These are phyloP conservation scores for Pantherophis vulpinus DNA, from an alignment of 2,797 vertebrate genomes.

Conservation along the genomic window DNA sequence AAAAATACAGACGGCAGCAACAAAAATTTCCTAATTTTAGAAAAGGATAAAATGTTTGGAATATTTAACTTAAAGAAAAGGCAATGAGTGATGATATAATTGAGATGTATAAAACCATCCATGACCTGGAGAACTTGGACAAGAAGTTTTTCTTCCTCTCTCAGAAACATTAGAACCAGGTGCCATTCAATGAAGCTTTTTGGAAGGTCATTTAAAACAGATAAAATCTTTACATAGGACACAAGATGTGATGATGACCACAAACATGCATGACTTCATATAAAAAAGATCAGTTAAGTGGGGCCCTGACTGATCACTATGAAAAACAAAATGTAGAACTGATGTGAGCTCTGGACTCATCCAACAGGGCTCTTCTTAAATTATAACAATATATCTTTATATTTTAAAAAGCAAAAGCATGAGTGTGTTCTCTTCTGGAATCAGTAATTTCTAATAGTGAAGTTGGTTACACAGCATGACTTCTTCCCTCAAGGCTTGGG, in stretches of 20 bases:
- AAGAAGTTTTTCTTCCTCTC: not conserved
- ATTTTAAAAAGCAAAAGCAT: not conserved
- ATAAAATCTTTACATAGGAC: not conserved
- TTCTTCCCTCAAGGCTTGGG: not conserved
- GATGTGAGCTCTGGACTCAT: not conserved
- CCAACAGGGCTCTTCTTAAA: not conserved
- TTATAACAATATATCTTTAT: not conserved
- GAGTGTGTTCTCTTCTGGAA: not conserved
- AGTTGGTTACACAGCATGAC: not conserved
- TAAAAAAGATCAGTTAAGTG: not conserved
- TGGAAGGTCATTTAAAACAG: not conserved
- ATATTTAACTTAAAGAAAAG: not conserved
- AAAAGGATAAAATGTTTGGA: not conserved
- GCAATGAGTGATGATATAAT: not conserved
- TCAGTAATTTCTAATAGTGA: slow-evolving; percentile 2
- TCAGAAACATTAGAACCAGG: not conserved
- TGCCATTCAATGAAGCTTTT: not conserved
- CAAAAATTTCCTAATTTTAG: not conserved
- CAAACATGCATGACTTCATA: not conserved
- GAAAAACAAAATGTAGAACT: not conserved
- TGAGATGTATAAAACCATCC: not conserved
- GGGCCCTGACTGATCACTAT: not conserved
- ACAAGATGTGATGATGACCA: not conserved
- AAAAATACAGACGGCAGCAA: not conserved
- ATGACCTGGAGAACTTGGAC: not conserved